These are phyloP conservation scores for Embiotoca jacksoni DNA, from an alignment of 2,113 vertebrate genomes.

Conservation along the genomic window DNA sequence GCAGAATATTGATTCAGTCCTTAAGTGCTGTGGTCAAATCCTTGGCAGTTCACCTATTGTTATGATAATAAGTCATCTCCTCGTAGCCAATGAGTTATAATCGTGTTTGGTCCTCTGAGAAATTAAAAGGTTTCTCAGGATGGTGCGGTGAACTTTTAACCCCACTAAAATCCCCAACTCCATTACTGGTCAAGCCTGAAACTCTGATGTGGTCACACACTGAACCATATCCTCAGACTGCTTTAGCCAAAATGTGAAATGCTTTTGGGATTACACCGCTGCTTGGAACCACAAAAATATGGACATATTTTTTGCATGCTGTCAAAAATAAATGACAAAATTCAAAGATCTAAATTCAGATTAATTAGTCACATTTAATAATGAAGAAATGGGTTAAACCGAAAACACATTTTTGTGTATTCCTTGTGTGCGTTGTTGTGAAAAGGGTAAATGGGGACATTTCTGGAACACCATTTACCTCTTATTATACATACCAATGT, in stretches of 20 bases:
- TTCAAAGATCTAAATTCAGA: too few species aligned
- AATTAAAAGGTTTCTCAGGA: constrained; percentile 61
- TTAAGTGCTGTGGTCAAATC: constrained; percentile 64
- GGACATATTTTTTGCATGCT: background rate
- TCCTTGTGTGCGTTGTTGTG: background rate
- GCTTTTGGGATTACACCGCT: constrained; percentile 11
- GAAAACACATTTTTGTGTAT: background rate
- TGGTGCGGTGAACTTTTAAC: constrained; percentile 72
- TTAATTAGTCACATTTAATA: too few species aligned
- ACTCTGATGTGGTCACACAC: constrained; percentile 24
- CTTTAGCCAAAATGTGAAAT: background rate
- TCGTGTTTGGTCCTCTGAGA: constrained; percentile 60
- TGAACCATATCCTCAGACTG: background rate
- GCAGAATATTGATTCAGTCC: constrained; percentile 71
- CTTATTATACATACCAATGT: background rate
- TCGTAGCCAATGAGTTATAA: constrained; percentile 63
- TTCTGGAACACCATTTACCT: constrained; percentile 3
- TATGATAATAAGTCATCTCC: constrained; percentile 72
- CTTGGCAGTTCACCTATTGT: constrained; percentile 72
- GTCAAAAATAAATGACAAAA: background rate
- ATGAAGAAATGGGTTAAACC: background rate
- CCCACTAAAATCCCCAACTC: constrained; percentile 54
- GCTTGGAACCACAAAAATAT: background rate
- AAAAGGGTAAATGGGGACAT: constrained; percentile 19
- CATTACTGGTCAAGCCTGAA: constrained; percentile 51